Percentiles rank a stretch among this genome's conserved stretches.
Evolutionary conservation across 2,797 vertebrate species (phyloP).

Genomic region (Tokudaia tokunoshimensis): DNA sequence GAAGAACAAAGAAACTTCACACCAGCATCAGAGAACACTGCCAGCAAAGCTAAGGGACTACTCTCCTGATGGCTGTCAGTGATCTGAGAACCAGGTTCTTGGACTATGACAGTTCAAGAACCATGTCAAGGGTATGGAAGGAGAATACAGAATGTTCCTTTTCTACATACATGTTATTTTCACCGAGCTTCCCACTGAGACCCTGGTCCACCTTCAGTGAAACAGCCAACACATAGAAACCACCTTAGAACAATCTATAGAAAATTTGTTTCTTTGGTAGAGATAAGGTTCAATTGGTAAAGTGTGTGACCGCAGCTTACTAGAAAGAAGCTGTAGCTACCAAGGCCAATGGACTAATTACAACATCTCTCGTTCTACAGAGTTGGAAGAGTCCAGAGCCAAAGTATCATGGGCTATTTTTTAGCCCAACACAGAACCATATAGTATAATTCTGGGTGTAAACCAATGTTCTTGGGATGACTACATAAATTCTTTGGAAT

Average conservation of each 20-base stretch:
- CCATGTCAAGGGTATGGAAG: conserved; percentile 38
- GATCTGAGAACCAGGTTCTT: conserved; percentile 6
- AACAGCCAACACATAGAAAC: not conserved
- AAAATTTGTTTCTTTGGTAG: not conserved
- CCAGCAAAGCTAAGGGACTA: not conserved
- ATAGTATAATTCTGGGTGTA: too few relatives aligned
- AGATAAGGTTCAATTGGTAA: not conserved
- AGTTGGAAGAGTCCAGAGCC: not conserved
- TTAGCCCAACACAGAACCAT: not conserved
- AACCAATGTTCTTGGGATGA: too few relatives aligned
- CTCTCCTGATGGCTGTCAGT: conserved; percentile 42
- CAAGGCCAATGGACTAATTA: not conserved
- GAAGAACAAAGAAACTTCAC: not conserved
- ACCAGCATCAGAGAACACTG: not conserved
- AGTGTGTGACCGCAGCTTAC: not conserved
- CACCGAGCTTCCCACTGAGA: not conserved
- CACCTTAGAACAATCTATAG: not conserved
- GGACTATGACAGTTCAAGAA: conserved; percentile 57
- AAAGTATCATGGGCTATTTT: not conserved
- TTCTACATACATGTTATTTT: not conserved
- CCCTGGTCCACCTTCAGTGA: conserved; percentile 15
- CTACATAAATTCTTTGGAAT: not conserved
- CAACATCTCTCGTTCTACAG: not conserved
- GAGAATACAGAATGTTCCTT: not conserved
- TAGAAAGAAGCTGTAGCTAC: not conserved